Evolutionary conservation across 2,113 vertebrate genomes (phyloP), one percentile per base, ranked within the genome.

Genomic region (Holacanthus passer): DNA sequence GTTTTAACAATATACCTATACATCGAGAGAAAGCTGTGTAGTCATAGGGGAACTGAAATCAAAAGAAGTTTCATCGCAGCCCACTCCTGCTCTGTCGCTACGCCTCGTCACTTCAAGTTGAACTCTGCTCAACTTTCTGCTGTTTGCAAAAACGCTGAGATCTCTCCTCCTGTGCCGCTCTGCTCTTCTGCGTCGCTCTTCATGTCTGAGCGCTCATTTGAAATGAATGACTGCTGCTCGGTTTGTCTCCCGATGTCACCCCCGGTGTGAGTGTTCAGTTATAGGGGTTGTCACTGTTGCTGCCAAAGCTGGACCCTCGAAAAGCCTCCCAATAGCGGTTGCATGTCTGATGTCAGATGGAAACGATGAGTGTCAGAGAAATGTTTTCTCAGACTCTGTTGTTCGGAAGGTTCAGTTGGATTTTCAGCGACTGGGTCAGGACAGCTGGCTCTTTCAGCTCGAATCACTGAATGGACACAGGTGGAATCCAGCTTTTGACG

Each of bases 141-240:
- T 24, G 11, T 58, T 72, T 47, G 14, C 4, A 3, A 22, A 81
- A 55, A 66, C 16, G 10, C 35, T 35, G 29, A 72, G 27, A 3
- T 65, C 53, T 73, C 48, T 76, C 48, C 19, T 37, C 35, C 12
- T 27, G 62, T 45, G 63, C 56, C 1, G 24, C 31, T 71, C 72
- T 47, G 64, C 64, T 52, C 64, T 55, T 20, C 29, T 60, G 41
- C 47, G 82, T 63, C 59, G 7, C 77, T 82, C 65, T 20, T 53
- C 56, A 32, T 37, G 75, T 78, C 66, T 48, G 47, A 75, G 47
- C 3, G 3, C 47, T 85, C 41, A 83, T 85, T 83, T 77, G 32
- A 86, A 89, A 78, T 63, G 74, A 77, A 86, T 73, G 78, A 72
- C 70, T 77, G 2, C 32, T 43, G 65, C 82, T 81, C 52, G 7